Percentiles rank a stretch among this genome's conserved stretches.
These are phyloP conservation scores for Chrysotoxum bicinctum DNA, from an alignment of 2,888 invertebrate species.

Conservation along the genomic window DNA sequence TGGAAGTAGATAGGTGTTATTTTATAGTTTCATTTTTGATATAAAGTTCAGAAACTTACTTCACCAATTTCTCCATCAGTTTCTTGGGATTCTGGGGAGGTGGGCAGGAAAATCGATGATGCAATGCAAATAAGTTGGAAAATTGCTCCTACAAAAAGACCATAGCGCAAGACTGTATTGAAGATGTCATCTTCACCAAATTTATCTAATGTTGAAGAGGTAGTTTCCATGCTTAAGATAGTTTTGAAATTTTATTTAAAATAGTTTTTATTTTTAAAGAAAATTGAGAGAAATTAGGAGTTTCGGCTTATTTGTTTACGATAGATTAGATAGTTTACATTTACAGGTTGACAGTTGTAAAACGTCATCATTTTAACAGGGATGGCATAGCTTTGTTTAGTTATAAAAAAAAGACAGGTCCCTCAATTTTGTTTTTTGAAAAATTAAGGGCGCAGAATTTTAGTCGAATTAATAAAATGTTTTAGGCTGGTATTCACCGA, in stretches of 20 bases:
- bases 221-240: conserved; percentile 30
- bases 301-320: background rate
- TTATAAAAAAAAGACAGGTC: too few species aligned
- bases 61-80: conserved; percentile 74
- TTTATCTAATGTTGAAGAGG: conserved; percentile 76
- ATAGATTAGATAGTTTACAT: background rate
- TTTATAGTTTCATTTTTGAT: background rate
- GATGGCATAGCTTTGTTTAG: background rate
- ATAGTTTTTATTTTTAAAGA: background rate
- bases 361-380: background rate
- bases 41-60: conserved; percentile 43
- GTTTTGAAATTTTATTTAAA: background rate
- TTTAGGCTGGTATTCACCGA: too few species aligned
- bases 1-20: background rate
- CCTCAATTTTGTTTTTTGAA: too few species aligned
- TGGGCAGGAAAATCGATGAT: conserved; percentile 90
- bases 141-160: conserved; percentile 92
- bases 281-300: background rate
- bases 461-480: too few species aligned
- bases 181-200: conserved; percentile 85
- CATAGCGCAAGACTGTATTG: conserved; percentile 89
- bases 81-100: conserved; percentile 76
- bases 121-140: conserved; percentile 92
- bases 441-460: too few species aligned
- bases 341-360: background rate